Percentiles rank a stretch among this genome's conserved stretches.
Conservation (phyloP, 2,797 vertebrate species). For the Mus spretus region DNA sequence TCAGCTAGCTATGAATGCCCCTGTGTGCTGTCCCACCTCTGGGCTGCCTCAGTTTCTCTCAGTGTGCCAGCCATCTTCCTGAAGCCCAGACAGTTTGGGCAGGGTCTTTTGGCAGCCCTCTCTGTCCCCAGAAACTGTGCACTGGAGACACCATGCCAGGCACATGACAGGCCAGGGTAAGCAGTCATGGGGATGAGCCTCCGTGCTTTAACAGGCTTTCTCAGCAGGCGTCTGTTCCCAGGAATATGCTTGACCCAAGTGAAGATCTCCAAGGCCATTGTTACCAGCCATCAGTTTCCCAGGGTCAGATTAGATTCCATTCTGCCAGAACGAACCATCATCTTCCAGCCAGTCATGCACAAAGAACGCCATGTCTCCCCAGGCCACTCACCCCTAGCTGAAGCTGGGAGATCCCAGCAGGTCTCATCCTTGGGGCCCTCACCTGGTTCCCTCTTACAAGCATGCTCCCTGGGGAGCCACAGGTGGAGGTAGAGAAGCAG, state of each 20-base stretch:
- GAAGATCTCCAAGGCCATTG: accelerated
- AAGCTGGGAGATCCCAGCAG: background rate
- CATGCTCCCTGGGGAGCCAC: accelerated
- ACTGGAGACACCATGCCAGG: accelerated
- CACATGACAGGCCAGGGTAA: background rate
- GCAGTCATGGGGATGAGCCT: background rate
- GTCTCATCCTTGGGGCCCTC: background rate
- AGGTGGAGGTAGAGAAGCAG: background rate
- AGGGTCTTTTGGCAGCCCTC: background rate
- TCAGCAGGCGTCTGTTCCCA: background rate
- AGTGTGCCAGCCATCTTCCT: background rate
- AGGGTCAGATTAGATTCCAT: background rate
- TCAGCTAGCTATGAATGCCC: background rate
- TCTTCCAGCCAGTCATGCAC: accelerated
- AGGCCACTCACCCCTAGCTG: accelerated
- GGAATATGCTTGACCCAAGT: background rate
- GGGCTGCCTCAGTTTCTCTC: constrained; percentile 15
- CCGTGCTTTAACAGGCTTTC: background rate
- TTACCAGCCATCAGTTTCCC: background rate
- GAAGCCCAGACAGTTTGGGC: background rate
- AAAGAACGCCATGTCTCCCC: accelerated
- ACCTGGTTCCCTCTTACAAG: background rate
- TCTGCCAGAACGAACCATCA: background rate
- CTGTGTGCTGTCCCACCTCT: accelerated
- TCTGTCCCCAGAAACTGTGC: background rate